phyloP scores from a whole-genome alignment of 2,888 invertebrate species.

The Uloborus plumipes region DNA sequence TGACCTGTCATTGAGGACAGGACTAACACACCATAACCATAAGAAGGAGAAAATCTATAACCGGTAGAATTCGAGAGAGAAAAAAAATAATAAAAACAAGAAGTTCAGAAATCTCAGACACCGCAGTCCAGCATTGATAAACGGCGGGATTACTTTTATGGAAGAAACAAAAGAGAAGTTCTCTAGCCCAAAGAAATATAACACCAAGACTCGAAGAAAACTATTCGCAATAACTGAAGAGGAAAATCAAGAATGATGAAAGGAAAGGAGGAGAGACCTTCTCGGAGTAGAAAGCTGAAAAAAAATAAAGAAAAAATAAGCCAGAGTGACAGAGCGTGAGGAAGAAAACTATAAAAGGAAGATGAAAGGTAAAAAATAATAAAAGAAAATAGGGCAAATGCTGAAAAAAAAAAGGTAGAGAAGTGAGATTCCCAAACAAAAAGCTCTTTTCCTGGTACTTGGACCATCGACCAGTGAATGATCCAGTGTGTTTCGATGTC shows the following conservation, averaged over 20 bases:
- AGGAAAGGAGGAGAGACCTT: slow-evolving; percentile 46
- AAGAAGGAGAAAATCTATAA: slow-evolving; percentile 18
- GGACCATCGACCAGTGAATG: slow-evolving; percentile 52
- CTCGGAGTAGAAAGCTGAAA: slow-evolving; percentile 14
- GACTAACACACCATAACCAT: slow-evolving; percentile 4
- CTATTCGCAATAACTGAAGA: slow-evolving; percentile 63
- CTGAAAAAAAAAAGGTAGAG: slow-evolving; percentile 17
- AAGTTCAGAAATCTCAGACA: slow-evolving; percentile 30
- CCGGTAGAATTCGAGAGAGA: neutral
- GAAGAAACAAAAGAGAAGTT: slow-evolving; percentile 57
- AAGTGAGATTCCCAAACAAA: slow-evolving; percentile 53
- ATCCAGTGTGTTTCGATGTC: slow-evolving; percentile 52
- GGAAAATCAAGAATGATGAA: slow-evolving; percentile 65
- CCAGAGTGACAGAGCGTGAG: slow-evolving; percentile 62
- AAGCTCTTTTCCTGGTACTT: slow-evolving; percentile 34
- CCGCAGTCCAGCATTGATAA: slow-evolving; percentile 62
- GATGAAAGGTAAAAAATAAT: slow-evolving; percentile 50
- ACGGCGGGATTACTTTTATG: slow-evolving; percentile 62
- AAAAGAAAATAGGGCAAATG: slow-evolving; percentile 16
- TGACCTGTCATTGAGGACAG: slow-evolving; percentile 13
- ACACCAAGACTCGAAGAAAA: slow-evolving; percentile 57
- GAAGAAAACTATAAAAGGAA: slow-evolving; percentile 58
- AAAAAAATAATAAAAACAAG: neutral
- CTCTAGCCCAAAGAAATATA: slow-evolving; percentile 51
- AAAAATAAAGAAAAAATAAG: slow-evolving; percentile 27